phyloP scores from a whole-genome alignment of 1,140 invertebrate genomes.

The Anthonomus grandis region DNA sequence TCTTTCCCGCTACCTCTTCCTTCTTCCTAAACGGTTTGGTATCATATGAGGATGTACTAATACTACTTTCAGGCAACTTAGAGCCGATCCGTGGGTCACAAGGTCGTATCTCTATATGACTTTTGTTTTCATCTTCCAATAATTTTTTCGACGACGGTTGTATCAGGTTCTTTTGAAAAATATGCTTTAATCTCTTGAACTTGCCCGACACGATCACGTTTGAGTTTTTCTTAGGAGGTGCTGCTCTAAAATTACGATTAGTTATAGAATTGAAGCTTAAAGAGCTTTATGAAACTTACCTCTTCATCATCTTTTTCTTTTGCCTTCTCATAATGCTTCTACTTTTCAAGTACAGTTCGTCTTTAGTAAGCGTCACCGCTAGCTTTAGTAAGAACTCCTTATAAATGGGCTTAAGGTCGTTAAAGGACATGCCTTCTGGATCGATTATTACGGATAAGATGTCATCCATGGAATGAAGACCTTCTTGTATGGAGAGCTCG shows the following conservation, averaged over 20 bases:
- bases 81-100: not conserved
- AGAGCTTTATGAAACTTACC: conserved; percentile 7
- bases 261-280: no score
- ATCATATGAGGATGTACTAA: conserved; percentile 58
- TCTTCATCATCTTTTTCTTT: conserved; percentile 57
- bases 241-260: conserved; percentile 11
- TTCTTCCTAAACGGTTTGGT: conserved; percentile 57
- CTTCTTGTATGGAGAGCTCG: conserved; percentile 80
- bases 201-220: conserved; percentile 42
- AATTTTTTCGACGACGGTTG: conserved; percentile 20
- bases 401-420: conserved; percentile 85
- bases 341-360: conserved; percentile 83
- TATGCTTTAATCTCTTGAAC: conserved; percentile 43
- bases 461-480: conserved; percentile 81
- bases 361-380: conserved; percentile 81
- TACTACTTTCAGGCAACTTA: conserved; percentile 53
- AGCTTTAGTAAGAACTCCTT: conserved; percentile 85
- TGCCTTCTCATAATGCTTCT: conserved; percentile 85
- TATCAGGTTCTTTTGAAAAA: conserved; percentile 39
- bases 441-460: conserved; percentile 84
- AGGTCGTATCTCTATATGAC: conserved; percentile 1
- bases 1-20: conserved; percentile 47
- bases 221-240: conserved; percentile 14
- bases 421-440: conserved; percentile 88
- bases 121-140: conserved; percentile 10